Evolutionary conservation across 2,888 invertebrate genomes (phyloP).

Genomic region (Phytoseiulus persimilis): DNA sequence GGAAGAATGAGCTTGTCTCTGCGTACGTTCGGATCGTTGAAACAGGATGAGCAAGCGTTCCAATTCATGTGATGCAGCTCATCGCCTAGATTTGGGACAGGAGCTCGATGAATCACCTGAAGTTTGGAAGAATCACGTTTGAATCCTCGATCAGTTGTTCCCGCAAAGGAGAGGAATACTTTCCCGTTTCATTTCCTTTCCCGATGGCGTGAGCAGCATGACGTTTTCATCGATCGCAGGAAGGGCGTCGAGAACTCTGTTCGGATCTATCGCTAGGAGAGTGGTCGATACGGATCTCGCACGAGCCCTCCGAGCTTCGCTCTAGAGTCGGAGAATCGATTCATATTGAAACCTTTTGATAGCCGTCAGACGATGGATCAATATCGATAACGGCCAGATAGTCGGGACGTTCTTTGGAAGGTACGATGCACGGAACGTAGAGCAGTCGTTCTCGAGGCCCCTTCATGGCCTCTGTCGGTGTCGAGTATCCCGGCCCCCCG

Average conservation of each 20-base stretch:
- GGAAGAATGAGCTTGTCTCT: constrained; percentile 76
- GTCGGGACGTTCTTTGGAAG: constrained; percentile 61
- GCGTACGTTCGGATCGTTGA: constrained; percentile 55
- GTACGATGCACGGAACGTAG: constrained; percentile 77
- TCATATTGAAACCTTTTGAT: constrained; percentile 65
- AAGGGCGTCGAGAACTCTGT: too few relatives aligned
- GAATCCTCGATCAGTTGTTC: too few relatives aligned
- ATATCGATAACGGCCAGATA: constrained; percentile 84
- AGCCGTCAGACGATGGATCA: constrained; percentile 74
- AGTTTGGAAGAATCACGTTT: constrained; percentile 40
- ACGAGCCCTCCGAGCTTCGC: too few relatives aligned
- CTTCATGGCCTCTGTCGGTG: constrained; percentile 64
- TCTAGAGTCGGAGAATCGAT: too few relatives aligned
- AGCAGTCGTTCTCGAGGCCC: constrained; percentile 76
- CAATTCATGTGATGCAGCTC: constrained; percentile 93
- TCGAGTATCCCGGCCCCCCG: constrained; percentile 54
- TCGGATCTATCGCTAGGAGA: too few relatives aligned
- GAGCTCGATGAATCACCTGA: constrained; percentile 76
- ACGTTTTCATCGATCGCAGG: too few relatives aligned
- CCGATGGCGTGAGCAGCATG: too few relatives aligned
- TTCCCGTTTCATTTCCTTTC: too few relatives aligned
- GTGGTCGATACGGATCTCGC: too few relatives aligned
- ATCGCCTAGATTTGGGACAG: constrained; percentile 67
- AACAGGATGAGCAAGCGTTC: constrained; percentile 93
- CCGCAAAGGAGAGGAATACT: too few relatives aligned